Evolutionary conservation across 2,797 vertebrate species (phyloP).

Genomic region (Tamandua tetradactyla): DNA sequence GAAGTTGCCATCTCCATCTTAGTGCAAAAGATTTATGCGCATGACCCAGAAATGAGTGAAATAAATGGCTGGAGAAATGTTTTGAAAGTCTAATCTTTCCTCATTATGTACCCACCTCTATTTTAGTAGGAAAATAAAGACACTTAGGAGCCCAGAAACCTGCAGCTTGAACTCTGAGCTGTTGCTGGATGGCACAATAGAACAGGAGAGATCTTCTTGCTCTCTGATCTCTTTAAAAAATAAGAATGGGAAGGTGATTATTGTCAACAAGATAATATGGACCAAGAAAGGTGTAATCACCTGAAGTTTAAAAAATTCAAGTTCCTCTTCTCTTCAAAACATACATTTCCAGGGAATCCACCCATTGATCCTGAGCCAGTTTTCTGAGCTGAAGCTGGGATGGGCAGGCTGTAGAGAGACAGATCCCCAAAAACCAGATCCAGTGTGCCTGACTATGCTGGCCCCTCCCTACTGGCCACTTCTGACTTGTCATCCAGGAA

Average conservation of each 20-base stretch:
- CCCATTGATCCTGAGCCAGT: not conserved
- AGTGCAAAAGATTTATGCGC: not conserved
- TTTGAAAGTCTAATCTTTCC: conserved; percentile 9
- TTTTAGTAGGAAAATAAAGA: not conserved
- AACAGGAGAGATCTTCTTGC: not conserved
- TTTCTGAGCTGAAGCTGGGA: not conserved
- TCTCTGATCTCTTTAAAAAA: not conserved
- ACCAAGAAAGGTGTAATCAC: not conserved
- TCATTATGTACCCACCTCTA: not conserved
- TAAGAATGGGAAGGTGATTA: not conserved
- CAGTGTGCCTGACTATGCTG: not conserved
- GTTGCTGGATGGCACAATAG: not conserved
- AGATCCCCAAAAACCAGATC: not conserved
- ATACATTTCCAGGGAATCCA: not conserved
- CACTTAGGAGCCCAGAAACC: not conserved
- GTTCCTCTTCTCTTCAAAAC: not conserved
- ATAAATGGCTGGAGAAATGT: not conserved
- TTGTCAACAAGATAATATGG: not conserved
- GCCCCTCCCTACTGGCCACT: not conserved
- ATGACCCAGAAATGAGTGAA: not conserved
- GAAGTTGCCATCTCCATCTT: not conserved
- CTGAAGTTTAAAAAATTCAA: not conserved
- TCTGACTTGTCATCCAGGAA: not conserved
- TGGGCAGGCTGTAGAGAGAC: too few species aligned
- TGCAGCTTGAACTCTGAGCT: not conserved